Conservation (phyloP, 2,888 invertebrate genomes). For the Lapara coniferarum region DNA sequence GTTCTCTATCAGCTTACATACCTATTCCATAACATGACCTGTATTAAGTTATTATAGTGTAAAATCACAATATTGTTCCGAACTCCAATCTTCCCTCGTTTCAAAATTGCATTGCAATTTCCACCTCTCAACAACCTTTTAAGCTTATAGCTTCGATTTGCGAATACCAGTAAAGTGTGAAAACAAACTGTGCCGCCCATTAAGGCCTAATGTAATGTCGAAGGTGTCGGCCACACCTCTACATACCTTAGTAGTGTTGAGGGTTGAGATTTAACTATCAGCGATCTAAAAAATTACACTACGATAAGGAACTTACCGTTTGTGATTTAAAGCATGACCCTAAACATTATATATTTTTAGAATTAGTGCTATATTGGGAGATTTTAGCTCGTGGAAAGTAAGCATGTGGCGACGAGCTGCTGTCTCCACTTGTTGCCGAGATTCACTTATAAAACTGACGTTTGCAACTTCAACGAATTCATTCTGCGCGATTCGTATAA, state of each 20-base stretch:
- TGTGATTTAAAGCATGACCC: constrained; percentile 1
- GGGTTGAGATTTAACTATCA: constrained; percentile 11
- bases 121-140: constrained; percentile 4
- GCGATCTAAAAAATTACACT: constrained; percentile 18
- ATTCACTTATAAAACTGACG: too few species aligned
- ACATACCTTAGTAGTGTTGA: neutral
- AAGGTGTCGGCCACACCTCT: constrained; percentile 11
- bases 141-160: constrained; percentile 9
- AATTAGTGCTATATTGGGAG: neutral
- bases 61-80: too few species aligned
- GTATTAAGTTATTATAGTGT: too few species aligned
- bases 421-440: too few species aligned
- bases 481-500: too few species aligned
- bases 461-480: too few species aligned
- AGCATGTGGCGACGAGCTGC: too few species aligned
- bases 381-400: neutral
- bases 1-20: too few species aligned
- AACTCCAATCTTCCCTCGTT: neutral
- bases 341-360: neutral
- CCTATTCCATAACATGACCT: too few species aligned
- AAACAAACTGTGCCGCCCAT: constrained; percentile 21
- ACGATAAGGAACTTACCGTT: neutral
- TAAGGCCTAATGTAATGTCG: constrained; percentile 2
- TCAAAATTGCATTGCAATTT: constrained; percentile 1
- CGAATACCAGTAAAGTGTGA: constrained; percentile 4